A percentile compares a stretch with the other conserved stretches of the same genome.
phyloP scores from a whole-genome alignment of 2,113 vertebrate species.

The Tringa solitaria region DNA sequence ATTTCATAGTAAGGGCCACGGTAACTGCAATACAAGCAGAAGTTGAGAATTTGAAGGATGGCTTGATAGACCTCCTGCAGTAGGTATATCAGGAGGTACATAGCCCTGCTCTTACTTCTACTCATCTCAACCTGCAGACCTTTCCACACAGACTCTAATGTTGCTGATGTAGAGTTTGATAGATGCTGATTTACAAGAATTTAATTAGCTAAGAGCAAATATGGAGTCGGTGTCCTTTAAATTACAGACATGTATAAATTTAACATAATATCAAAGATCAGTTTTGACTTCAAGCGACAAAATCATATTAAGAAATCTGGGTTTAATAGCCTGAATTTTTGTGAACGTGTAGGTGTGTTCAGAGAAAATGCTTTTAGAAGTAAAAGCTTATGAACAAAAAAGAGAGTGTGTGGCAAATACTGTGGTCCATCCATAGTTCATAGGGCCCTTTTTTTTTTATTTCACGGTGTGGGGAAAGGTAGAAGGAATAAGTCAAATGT shows the following conservation, averaged over 20 bases:
- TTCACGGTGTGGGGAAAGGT: not conserved
- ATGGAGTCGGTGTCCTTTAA: not conserved
- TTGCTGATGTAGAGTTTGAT: not conserved
- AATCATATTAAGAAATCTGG: not conserved
- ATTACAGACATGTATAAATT: not conserved
- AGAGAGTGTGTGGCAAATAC: not conserved
- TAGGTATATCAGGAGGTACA: too few relatives aligned
- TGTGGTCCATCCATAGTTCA: not conserved
- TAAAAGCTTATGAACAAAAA: not conserved
- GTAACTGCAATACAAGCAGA: not conserved
- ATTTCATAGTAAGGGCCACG: not conserved
- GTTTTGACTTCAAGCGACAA: not conserved
- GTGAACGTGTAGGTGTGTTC: not conserved
- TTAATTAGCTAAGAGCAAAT: not conserved
- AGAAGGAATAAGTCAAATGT: not conserved
- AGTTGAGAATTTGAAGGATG: not conserved
- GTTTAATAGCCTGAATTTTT: not conserved
- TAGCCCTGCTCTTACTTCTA: not conserved
- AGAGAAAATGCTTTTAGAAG: not conserved
- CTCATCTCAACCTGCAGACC: not conserved
- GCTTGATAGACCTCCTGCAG: not conserved
- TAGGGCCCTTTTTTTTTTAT: not conserved
- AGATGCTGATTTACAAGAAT: not conserved
- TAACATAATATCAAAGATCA: not conserved
- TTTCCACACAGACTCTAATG: not conserved